Conservation (phyloP, 23 tunicate species). For the Trididemnum nubilum region DNA sequence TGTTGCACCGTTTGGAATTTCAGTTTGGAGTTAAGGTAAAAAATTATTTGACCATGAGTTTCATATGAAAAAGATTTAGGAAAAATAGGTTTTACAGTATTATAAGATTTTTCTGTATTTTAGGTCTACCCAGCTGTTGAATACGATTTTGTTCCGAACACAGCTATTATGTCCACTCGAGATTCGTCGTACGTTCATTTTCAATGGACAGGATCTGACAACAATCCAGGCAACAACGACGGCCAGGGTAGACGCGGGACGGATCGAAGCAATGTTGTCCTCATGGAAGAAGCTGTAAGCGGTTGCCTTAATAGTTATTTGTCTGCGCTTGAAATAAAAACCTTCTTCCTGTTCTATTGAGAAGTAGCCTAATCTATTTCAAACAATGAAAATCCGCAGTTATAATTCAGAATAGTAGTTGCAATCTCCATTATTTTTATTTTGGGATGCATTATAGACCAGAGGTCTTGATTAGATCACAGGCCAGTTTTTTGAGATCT, state of each 20-base stretch:
- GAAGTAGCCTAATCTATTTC: not conserved
- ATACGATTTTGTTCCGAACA: slow-evolving; percentile 83
- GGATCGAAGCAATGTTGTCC: slow-evolving; percentile 74
- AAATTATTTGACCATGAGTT: too few relatives aligned
- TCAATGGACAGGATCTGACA: slow-evolving; percentile 93
- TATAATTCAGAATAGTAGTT: too few relatives aligned
- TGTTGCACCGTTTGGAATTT: too few relatives aligned
- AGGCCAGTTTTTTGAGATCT: too few relatives aligned
- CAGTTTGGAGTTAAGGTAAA: too few relatives aligned
- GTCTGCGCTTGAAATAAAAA: not conserved
- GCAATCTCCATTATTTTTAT: too few relatives aligned
- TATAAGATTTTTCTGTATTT: too few relatives aligned
- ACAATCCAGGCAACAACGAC: slow-evolving; percentile 74
- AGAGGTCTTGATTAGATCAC: too few relatives aligned
- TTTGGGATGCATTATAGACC: too few relatives aligned
- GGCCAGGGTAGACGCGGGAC: slow-evolving; percentile 85
- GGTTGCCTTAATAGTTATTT: not conserved
- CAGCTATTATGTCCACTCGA: not conserved
- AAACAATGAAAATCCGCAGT: too few relatives aligned
- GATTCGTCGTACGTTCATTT: slow-evolving; percentile 45
- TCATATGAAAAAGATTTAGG: too few relatives aligned
- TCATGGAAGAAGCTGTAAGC: slow-evolving; percentile 47
- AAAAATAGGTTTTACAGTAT: too few relatives aligned
- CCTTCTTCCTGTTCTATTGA: not conserved
- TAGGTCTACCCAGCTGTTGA: slow-evolving; percentile 84